These are phyloP conservation scores for Kuschelorhynchus macadamiae DNA, from an alignment of 2,888 invertebrate species.

Conservation along the genomic window DNA sequence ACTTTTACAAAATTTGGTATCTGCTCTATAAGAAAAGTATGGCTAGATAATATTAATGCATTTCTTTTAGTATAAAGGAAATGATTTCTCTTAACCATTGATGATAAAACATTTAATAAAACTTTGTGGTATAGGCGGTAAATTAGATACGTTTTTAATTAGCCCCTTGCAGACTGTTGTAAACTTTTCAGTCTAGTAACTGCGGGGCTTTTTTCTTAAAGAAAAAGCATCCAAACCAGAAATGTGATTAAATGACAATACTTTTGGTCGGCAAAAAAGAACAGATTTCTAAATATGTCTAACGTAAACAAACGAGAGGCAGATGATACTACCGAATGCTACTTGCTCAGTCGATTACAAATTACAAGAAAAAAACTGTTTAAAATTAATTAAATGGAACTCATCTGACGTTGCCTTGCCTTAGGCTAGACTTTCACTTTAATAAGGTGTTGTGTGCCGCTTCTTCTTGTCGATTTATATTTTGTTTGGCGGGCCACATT, in stretches of 20 bases:
- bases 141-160: neutral
- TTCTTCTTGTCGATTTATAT: slow-evolving; percentile 9
- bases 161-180: too few species aligned
- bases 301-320: slow-evolving; percentile 4
- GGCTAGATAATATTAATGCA: slow-evolving; percentile 2
- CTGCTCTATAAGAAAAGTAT: neutral
- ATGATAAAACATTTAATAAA: slow-evolving; percentile 1
- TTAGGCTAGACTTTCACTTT: slow-evolving; percentile 46
- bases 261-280: neutral
- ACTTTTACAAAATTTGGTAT: too few species aligned
- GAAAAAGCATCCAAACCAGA: too few species aligned
- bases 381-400: slow-evolving; percentile 41
- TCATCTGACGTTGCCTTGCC: slow-evolving; percentile 43
- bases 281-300: slow-evolving; percentile 19
- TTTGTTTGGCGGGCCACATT: neutral
- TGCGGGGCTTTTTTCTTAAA: too few species aligned
- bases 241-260: too few species aligned
- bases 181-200: too few species aligned
- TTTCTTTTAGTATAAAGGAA: slow-evolving; percentile 15
- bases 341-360: slow-evolving; percentile 23
- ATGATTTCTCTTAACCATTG: slow-evolving; percentile 7
- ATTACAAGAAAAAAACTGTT: slow-evolving; percentile 29
- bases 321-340: slow-evolving; percentile 8
- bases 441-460: slow-evolving; percentile 37
- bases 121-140: neutral